Conservation (phyloP, 2,888 invertebrate species). For the Nyleta sp. region DNA sequence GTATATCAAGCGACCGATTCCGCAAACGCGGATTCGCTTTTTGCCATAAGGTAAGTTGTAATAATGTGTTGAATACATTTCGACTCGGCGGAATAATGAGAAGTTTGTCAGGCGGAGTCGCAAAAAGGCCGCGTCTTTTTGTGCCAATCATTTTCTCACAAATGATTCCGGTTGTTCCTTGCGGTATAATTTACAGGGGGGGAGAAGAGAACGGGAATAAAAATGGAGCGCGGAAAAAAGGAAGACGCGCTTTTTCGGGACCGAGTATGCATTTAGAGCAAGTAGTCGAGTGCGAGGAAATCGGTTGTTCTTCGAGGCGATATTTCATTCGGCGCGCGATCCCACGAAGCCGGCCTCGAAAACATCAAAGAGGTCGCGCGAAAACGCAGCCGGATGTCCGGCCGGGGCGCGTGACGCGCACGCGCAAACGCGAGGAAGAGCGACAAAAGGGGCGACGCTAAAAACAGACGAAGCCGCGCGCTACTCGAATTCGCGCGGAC, state of each 20-base stretch:
- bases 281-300: conserved; percentile 52
- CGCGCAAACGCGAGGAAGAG: conserved; percentile 49
- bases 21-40: conserved; percentile 57
- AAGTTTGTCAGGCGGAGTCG: conserved; percentile 8
- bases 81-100: conserved; percentile 45
- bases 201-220: too few relatives aligned
- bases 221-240: not conserved
- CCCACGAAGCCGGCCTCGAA: conserved; percentile 74
- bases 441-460: conserved; percentile 40
- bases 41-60: conserved; percentile 51
- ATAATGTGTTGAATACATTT: conserved; percentile 62
- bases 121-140: conserved; percentile 41
- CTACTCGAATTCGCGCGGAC: conserved; percentile 53
- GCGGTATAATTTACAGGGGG: conserved; percentile 7
- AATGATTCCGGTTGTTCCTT: conserved; percentile 37
- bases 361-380: conserved; percentile 75
- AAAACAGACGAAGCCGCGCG: conserved; percentile 57
- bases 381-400: conserved; percentile 76
- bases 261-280: conserved; percentile 41
- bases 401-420: conserved; percentile 60
- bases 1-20: conserved; percentile 60
- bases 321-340: conserved; percentile 80
- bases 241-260: conserved; percentile 2
- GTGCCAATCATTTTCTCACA: conserved; percentile 54
- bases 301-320: conserved; percentile 67